These are phyloP conservation scores for Yoshiicerus persimilis DNA, from an alignment of 1,140 invertebrate genomes.

Conservation along the genomic window DNA sequence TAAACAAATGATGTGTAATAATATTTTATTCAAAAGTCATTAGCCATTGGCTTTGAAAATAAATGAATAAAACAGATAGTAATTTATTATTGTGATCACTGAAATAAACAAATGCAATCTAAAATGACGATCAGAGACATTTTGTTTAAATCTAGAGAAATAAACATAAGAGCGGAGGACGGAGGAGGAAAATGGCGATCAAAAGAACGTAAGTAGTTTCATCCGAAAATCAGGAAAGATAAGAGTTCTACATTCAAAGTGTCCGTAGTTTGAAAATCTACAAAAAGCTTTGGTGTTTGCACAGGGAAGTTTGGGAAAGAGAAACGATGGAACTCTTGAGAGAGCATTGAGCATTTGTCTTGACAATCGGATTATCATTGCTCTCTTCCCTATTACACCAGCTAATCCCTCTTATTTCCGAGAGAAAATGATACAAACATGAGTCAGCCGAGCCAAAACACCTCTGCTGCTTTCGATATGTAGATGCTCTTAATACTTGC, in stretches of 20 bases:
- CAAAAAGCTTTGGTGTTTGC: neutral
- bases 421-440: slow-evolving; percentile 26
- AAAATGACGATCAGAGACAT: neutral
- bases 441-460: neutral
- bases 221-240: neutral
- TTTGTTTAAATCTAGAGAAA: neutral
- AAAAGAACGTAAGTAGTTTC: neutral
- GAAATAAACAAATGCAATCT: neutral
- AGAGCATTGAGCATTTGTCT: slow-evolving; percentile 22
- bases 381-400: slow-evolving; percentile 26
- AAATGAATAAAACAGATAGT: neutral
- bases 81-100: neutral
- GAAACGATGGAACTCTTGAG: slow-evolving; percentile 1
- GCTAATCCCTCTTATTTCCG: slow-evolving; percentile 22
- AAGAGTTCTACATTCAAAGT: neutral
- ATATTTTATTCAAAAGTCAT: too few relatives aligned
- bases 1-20: too few relatives aligned
- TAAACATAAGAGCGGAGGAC: neutral
- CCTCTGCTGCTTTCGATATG: neutral
- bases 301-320: neutral
- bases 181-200: neutral
- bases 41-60: neutral
- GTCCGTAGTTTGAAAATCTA: neutral
- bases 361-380: slow-evolving; percentile 29
- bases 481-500: neutral